A percentile compares a stretch with the other conserved stretches of the same genome.
These are phyloP conservation scores for Drosophila santomea DNA, from an alignment of 1,140 invertebrate genomes.

Conservation along the genomic window DNA sequence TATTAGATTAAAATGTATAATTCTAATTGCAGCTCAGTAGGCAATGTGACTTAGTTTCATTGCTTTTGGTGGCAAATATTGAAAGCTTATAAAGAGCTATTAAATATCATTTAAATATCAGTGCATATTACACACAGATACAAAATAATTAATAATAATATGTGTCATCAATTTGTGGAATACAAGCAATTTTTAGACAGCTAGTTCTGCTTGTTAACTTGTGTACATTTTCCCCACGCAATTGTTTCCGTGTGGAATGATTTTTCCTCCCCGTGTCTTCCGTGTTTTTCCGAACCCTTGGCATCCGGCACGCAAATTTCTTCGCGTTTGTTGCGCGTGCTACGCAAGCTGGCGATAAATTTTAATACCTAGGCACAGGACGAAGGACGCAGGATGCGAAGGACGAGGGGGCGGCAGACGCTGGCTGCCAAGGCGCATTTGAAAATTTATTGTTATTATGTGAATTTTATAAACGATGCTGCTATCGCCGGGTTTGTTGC, in stretches of 20 bases:
- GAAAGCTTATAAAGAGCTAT: too few relatives aligned
- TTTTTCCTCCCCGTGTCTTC: neutral
- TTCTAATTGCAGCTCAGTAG: too few relatives aligned
- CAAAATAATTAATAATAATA: too few relatives aligned
- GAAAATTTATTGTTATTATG: constrained; percentile 84
- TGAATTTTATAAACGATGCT: constrained; percentile 82
- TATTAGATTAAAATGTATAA: neutral
- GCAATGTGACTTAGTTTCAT: too few relatives aligned
- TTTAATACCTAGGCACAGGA: constrained; percentile 70
- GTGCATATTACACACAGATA: too few relatives aligned
- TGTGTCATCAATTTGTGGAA: too few relatives aligned
- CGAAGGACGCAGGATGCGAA: constrained; percentile 4
- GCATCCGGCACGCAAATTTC: constrained; percentile 66
- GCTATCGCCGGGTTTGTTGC: constrained; percentile 33
- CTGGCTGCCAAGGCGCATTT: constrained; percentile 66
- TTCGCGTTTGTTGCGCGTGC: constrained; percentile 74
- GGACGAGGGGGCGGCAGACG: constrained; percentile 1
- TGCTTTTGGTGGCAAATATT: too few relatives aligned
- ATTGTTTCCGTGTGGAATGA: neutral
- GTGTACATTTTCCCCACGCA: neutral
- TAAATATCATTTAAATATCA: too few relatives aligned
- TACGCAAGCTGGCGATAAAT: constrained; percentile 76
- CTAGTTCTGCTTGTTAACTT: too few relatives aligned
- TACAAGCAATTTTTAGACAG: too few relatives aligned
- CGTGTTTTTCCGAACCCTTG: constrained; percentile 9